Percentiles rank a stretch among this genome's conserved stretches.
phyloP scores from a whole-genome alignment of 2,797 vertebrate genomes.

The Tapera naevia region DNA sequence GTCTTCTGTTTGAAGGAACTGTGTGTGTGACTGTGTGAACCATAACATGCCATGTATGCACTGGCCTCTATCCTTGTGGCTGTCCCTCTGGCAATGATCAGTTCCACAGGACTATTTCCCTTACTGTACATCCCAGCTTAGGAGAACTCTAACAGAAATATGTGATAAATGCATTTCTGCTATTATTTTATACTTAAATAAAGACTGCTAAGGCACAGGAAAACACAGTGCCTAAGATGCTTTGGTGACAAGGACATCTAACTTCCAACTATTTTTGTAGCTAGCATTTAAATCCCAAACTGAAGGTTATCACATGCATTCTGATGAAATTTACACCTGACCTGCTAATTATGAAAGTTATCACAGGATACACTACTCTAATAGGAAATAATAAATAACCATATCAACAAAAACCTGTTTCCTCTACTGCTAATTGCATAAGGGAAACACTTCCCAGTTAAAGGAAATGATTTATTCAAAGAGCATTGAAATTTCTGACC shows the following conservation, averaged over 20 bases:
- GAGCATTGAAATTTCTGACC: constrained; percentile 28
- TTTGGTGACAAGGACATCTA: not conserved
- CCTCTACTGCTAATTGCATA: constrained; percentile 67
- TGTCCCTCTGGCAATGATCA: not conserved
- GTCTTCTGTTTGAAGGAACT: not conserved
- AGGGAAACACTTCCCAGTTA: constrained; percentile 39
- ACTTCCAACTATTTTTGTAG: not conserved
- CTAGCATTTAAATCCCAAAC: not conserved
- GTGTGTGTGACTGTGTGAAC: too few relatives aligned
- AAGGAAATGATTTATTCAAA: constrained; percentile 71
- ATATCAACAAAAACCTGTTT: constrained; percentile 63
- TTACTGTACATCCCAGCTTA: not conserved
- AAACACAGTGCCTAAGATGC: not conserved
- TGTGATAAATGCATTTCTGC: not conserved
- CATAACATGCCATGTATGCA: not conserved
- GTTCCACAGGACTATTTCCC: not conserved
- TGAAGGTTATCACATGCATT: not conserved
- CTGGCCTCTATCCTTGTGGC: not conserved
- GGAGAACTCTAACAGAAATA: not conserved
- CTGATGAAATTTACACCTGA: constrained; percentile 30
- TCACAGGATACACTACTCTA: constrained; percentile 58
- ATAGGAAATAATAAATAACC: constrained; percentile 77
- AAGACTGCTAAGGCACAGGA: not conserved
- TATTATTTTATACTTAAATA: not conserved
- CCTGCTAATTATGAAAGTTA: constrained; percentile 40